A percentile compares a stretch with the other conserved stretches of the same genome.
Evolutionary conservation across 2,888 invertebrate species (phyloP).

Genomic region (Homarus gammarus): DNA sequence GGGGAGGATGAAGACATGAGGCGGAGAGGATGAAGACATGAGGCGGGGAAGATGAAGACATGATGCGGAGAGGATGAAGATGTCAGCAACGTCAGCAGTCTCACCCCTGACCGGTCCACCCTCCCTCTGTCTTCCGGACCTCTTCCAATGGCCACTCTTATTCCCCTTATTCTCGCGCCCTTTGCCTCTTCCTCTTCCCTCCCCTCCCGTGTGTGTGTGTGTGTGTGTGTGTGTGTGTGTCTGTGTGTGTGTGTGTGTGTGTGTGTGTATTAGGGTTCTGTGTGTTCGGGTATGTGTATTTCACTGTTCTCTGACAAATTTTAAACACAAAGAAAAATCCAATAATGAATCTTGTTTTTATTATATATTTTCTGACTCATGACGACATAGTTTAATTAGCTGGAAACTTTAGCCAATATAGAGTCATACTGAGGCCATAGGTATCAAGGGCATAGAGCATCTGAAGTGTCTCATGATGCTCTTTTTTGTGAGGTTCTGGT

Average conservation of each 20-base stretch:
- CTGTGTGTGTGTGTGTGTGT: neutral
- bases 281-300: neutral
- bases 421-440: no score
- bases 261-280: neutral
- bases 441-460: neutral
- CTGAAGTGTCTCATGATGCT: neutral
- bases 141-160: conserved; percentile 32
- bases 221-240: neutral
- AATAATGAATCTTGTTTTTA: no score
- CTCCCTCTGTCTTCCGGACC: conserved; percentile 40
- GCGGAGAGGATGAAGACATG: neutral
- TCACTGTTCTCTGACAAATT: neutral
- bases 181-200: conserved; percentile 11
- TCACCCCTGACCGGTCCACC: neutral
- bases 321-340: no score
- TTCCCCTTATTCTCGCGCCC: conserved; percentile 55
- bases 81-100: conserved; percentile 27
- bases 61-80: neutral
- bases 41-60: neutral
- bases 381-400: no score
- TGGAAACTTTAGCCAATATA: no score
- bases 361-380: no score
- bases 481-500: conserved; percentile 3
- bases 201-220: conserved; percentile 13
- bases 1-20: no score